Base-by-base conservation (phyloP, 1,140 invertebrate species). In the Dryas iulia region DNA sequence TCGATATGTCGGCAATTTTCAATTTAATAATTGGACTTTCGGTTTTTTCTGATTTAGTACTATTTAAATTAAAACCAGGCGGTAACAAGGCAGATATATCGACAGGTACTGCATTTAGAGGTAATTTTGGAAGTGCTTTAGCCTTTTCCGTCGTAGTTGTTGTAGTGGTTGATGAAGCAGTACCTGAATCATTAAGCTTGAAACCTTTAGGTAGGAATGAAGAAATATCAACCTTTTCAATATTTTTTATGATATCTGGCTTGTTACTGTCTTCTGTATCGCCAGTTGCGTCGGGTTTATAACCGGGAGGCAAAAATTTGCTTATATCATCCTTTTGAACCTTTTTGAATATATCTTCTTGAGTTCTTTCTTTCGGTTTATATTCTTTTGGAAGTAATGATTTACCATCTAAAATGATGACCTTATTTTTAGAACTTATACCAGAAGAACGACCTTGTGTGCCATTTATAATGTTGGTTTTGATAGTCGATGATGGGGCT, bases 341-440 rank as follows among this genome's bases (percentile, higher is more conserved):
- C 72, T 85, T 87, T 65, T 81, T 87, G 0, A 82, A 58, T 33
- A 82, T 33, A 65, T 92, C 90, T 75, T 90, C 89, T 72, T 92
- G 92, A 11, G 72, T 63, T 74, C 81, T 87, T 72, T 93, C 92
- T 52, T 93, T 87, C 7, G 88, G 86, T 60, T 93, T 94, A 77
- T 94, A 95, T 74, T 94, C 95, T 71, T 95, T 94, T 18, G 95
- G 96, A 35, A 96, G 83, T 7, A 94, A 90, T 25, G 92, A 93
- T 62, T 95, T 90, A 74, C 95, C 93, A 74, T 94, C 93, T 78
- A 92, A 80, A 47, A 93, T 81, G 14, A 90, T 92, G 14, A 93
- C 84, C 90, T 93, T 90, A 72, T 92, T 93, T 81, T 94, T 92
- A 3, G 84, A 81, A 66, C 74, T 91, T 12, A 89, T 88, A n/a